Evolutionary conservation across 2,113 vertebrate species (phyloP).

Genomic region (Ondatra zibethicus): DNA sequence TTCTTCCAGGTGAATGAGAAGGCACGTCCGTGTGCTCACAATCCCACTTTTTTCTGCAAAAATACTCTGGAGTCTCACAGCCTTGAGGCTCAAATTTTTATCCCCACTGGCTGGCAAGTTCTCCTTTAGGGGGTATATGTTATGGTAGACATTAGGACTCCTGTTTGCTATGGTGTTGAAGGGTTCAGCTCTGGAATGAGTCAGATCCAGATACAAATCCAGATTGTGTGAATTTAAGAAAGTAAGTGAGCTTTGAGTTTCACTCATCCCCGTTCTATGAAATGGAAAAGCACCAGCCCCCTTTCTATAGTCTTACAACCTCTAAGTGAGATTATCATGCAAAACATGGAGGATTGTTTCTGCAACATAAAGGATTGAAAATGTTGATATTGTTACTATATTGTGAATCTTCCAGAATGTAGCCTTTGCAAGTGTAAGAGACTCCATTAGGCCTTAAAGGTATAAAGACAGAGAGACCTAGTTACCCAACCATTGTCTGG

Average conservation of each 20-base stretch:
- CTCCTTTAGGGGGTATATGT: accelerated
- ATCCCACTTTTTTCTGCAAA: neutral
- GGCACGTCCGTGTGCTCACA: neutral
- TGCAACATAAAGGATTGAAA: neutral
- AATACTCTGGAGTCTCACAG: neutral
- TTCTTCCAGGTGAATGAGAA: neutral
- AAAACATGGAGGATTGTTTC: neutral
- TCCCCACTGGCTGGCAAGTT: neutral
- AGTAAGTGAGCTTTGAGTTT: neutral
- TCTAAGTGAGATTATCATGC: neutral
- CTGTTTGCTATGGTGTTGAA: neutral
- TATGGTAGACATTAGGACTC: accelerated
- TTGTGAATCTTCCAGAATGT: neutral
- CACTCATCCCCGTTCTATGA: neutral
- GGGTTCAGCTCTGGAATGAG: neutral
- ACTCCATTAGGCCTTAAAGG: neutral
- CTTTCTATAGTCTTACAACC: neutral
- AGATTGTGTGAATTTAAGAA: neutral
- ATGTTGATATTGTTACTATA: neutral
- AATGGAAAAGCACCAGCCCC: neutral
- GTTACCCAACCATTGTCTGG: neutral
- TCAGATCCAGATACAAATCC: neutral
- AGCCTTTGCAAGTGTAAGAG: neutral
- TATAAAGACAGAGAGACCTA: neutral
- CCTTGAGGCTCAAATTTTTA: neutral